Conservation (phyloP, 2,797 vertebrate genomes). For the Sebastes umbrosus region DNA sequence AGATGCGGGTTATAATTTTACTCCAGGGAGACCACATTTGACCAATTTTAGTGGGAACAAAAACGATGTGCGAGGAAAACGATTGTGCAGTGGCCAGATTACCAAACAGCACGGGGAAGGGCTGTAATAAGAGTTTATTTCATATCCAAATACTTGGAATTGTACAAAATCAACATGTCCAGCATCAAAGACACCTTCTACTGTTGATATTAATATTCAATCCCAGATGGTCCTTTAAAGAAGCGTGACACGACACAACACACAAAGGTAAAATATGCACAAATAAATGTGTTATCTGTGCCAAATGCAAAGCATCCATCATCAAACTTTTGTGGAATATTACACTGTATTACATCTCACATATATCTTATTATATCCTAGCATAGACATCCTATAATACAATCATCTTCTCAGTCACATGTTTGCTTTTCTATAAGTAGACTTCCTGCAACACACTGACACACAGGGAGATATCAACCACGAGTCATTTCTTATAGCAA, state of each 20-base stretch:
- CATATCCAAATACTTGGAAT: not conserved
- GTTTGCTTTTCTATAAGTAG: not conserved
- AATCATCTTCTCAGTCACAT: not conserved
- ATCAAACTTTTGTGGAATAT: not conserved
- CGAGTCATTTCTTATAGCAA: not conserved
- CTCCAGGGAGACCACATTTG: not conserved
- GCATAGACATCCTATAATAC: not conserved
- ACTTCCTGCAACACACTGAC: not conserved
- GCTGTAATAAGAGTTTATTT: not conserved
- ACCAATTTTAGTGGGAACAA: not conserved
- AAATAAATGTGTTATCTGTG: not conserved
- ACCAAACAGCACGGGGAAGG: not conserved
- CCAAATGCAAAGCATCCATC: not conserved
- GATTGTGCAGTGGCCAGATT: not conserved
- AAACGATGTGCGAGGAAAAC: not conserved
- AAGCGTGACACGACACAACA: not conserved
- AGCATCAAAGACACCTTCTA: not conserved
- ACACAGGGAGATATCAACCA: not conserved
- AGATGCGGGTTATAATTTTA: not conserved
- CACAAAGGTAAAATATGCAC: not conserved
- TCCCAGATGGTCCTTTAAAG: not conserved
- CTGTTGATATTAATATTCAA: not conserved
- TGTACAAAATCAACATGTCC: not conserved
- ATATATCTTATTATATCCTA: not conserved
- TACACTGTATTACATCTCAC: not conserved